Base-by-base conservation (phyloP, 2,888 invertebrate genomes). In the Hypselothyrea guttata region DNA sequence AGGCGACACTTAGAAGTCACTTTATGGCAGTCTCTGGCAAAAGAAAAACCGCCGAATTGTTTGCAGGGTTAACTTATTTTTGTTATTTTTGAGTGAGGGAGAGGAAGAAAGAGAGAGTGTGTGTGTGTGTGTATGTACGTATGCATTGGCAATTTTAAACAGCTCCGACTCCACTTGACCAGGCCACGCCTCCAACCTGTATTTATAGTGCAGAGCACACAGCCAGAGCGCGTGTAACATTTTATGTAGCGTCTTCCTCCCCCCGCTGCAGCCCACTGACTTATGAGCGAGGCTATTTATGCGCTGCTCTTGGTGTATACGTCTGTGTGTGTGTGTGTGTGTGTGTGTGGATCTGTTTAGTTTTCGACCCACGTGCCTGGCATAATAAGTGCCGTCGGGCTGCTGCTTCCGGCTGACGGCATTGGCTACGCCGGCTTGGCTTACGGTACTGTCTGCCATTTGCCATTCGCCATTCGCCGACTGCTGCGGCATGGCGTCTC, bases 121-220 rank as follows among this genome's bases (percentile, higher is more conserved):
- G 42, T 49, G 42, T 61, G 11, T 35, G 35, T 41, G 22, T 30
- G 34, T 11, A 16, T 44, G 31, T 22, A 18, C 49, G 34, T 40
- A 35, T 42, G 35, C 42, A 52, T 41, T 55, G 42, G 61, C 45
- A 54, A 75, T 76, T 77, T 79, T 76, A 70, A 73, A 65, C 45
- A 60, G 42, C 48, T 45, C 35, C 67, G 73, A 56, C 73, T 69
- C 2, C 22, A 61, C 68, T 75, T 70, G 75, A 69, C 75, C 81
- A 68, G 60, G 57, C 76, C 7, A 27, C 46, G 12, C 8, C 4
- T 34, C 37, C 35, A 48, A 1, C 66, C 59, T 70, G 70, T 78
- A 78, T 82, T 84, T 84, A 84, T 84, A 84, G 79, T 82, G 70
- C 78, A 75, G 49, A 64, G 72, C 73, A 66, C 78, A 75, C 74